Percentiles rank a stretch among this genome's conserved stretches.
Conservation (phyloP, 1,140 invertebrate species). For the Gryon sp. region DNA sequence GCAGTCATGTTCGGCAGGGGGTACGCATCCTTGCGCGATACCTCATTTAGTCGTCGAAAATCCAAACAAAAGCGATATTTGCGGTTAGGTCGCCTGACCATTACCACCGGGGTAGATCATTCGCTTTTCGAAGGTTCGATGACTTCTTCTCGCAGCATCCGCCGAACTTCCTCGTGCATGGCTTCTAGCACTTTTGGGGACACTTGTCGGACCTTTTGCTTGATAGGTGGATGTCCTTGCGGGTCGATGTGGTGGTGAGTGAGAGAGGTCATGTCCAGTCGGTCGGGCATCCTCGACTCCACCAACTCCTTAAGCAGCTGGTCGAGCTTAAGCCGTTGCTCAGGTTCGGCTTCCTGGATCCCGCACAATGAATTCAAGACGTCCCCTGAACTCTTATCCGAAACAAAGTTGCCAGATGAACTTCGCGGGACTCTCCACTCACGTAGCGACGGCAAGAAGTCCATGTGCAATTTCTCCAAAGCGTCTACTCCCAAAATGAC, state of each 20-base stretch:
- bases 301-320: too few species aligned
- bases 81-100: conserved; percentile 78
- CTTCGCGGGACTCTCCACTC: too few species aligned
- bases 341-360: too few species aligned
- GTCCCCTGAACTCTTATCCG: too few species aligned
- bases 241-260: conserved; percentile 67
- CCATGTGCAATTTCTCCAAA: neutral
- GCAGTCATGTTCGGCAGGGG: too few species aligned
- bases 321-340: too few species aligned
- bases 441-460: neutral
- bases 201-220: conserved; percentile 60
- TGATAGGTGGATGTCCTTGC: conserved; percentile 61
- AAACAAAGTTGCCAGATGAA: neutral
- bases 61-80: too few species aligned
- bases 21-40: too few species aligned
- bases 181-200: conserved; percentile 37
- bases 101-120: conserved; percentile 75
- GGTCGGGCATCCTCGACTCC: too few species aligned
- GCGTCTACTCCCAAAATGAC: conserved; percentile 9
- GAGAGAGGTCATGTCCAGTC: neutral
- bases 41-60: too few species aligned
- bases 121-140: conserved; percentile 64
- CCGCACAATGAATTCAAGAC: too few species aligned
- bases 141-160: conserved; percentile 58
- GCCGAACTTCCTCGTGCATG: conserved; percentile 22